A percentile compares a stretch with the other conserved stretches of the same genome.
These are phyloP conservation scores for Cotesia glomerata DNA, from an alignment of 1,140 invertebrate species.

Conservation along the genomic window DNA sequence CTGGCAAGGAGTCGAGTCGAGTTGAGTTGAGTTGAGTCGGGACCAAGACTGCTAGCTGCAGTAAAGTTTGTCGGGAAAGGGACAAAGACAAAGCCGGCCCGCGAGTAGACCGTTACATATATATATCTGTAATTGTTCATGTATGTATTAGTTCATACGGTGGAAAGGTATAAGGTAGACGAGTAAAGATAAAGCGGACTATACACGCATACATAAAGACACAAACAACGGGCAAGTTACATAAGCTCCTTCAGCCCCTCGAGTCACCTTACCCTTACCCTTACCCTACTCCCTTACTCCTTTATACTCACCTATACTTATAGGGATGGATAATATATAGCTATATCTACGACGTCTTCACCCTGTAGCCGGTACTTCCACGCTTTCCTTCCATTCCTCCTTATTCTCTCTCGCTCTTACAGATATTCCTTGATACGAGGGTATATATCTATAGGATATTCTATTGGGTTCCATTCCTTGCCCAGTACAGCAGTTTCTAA, in stretches of 20 bases:
- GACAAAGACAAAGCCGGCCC: constrained; percentile 9
- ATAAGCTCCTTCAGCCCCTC: not conserved
- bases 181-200: too few relatives aligned
- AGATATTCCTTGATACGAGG: constrained; percentile 7
- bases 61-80: not conserved
- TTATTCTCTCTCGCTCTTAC: constrained; percentile 23
- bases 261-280: constrained; percentile 24
- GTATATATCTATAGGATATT: constrained; percentile 35
- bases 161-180: too few relatives aligned
- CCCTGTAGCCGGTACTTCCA: too few relatives aligned
- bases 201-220: too few relatives aligned
- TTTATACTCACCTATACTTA: not conserved
- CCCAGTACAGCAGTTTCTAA: constrained; percentile 57
- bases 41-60: not conserved
- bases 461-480: constrained; percentile 45
- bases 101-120: constrained; percentile 15
- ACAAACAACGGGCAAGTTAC: too few relatives aligned
- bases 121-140: constrained; percentile 5
- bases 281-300: constrained; percentile 10
- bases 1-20: too few relatives aligned
- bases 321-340: too few relatives aligned
- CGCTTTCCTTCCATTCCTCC: constrained; percentile 4
- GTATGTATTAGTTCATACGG: not conserved
- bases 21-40: too few relatives aligned
- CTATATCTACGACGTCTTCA: too few relatives aligned